phyloP scores from a whole-genome alignment of 2,888 invertebrate genomes.

The Neocrepidodera transversa region DNA sequence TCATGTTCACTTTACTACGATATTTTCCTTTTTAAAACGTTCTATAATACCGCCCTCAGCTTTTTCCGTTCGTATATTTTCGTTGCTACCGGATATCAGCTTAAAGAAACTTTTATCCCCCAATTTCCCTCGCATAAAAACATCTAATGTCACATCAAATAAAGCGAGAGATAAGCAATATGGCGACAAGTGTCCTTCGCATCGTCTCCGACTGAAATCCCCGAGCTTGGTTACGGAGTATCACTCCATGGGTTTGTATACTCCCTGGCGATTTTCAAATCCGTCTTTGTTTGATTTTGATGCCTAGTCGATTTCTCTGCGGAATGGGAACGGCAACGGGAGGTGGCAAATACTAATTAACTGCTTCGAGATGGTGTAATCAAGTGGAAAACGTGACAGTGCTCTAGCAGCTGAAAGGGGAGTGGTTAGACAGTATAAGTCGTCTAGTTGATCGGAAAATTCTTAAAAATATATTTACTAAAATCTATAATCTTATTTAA shows the following conservation, averaged over 20 bases:
- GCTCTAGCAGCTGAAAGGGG: no score
- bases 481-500: no score
- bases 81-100: constrained; percentile 19
- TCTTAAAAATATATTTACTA: no score
- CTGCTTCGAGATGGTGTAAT: constrained; percentile 16
- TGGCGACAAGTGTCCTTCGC: constrained; percentile 32
- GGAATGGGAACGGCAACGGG: constrained; percentile 10
- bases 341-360: constrained; percentile 20
- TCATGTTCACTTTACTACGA: constrained; percentile 17
- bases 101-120: constrained; percentile 21
- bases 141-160: constrained; percentile 24
- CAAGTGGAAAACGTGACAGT: constrained; percentile 13
- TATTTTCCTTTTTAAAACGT: constrained; percentile 18
- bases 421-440: no score
- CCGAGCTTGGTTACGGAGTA: constrained; percentile 25
- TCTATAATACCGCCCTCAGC: constrained; percentile 12
- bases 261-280: constrained; percentile 28
- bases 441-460: no score
- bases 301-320: constrained; percentile 21
- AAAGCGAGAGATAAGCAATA: constrained; percentile 24
- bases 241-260: constrained; percentile 30
- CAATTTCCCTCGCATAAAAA: constrained; percentile 18
- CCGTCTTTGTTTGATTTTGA: constrained; percentile 34
- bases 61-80: constrained; percentile 12
- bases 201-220: constrained; percentile 27